Percentiles rank a stretch among this genome's conserved stretches.
These are phyloP conservation scores for Hermaeophaga mercurialis DNA, from an alignment of 2,888 invertebrate species.

Conservation along the genomic window DNA sequence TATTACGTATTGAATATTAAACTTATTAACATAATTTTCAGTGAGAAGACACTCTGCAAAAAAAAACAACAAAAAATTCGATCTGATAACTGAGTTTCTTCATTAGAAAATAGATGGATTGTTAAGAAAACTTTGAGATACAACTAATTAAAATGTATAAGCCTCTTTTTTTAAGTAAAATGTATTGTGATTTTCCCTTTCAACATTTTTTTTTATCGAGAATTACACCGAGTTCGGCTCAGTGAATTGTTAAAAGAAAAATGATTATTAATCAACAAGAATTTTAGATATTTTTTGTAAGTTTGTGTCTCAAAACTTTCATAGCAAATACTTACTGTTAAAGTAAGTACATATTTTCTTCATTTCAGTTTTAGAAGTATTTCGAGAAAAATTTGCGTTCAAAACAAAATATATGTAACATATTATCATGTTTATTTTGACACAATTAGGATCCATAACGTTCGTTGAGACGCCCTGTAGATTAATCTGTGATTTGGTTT, in stretches of 20 bases:
- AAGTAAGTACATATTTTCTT: conserved; percentile 60
- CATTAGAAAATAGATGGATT: no score
- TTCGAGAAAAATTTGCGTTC: conserved; percentile 56
- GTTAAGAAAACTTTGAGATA: no score
- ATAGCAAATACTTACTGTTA: conserved; percentile 56
- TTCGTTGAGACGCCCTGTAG: conserved; percentile 55
- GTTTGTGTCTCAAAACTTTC: no score
- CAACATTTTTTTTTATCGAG: no score
- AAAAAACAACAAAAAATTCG: conserved; percentile 18
- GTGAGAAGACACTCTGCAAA: conserved; percentile 40
- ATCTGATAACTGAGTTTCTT: no score
- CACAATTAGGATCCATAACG: conserved; percentile 57
- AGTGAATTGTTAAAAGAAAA: no score
- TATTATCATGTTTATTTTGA: conserved; percentile 62
- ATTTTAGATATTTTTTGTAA: no score
- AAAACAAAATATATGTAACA: conserved; percentile 61
- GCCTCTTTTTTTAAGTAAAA: no score
- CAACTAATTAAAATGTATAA: conserved; percentile 4
- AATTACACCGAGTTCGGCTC: no score
- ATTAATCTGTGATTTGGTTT: conserved; percentile 42
- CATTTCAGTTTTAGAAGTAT: conserved; percentile 55
- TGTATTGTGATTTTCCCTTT: no score
- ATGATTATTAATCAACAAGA: no score
- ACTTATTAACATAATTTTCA: conserved; percentile 35
- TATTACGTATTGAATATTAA: conserved; percentile 35